Conservation (phyloP, 2,797 vertebrate species). For the Gallinago nigripennis region DNA sequence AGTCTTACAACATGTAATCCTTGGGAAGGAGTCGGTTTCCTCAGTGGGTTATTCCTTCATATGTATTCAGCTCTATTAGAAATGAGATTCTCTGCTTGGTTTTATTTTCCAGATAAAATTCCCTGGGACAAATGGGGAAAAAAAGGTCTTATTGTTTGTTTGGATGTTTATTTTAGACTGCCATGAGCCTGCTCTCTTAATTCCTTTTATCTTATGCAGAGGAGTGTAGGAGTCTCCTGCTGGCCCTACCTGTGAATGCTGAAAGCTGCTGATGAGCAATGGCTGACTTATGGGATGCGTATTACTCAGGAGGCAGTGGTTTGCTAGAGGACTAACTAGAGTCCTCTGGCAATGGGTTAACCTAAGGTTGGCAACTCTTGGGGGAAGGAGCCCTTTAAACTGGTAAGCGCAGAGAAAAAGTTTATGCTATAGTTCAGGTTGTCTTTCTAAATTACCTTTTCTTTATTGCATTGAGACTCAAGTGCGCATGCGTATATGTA, state of each 20-base stretch:
- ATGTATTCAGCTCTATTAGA: conserved; percentile 45
- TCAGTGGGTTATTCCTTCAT: conserved; percentile 40
- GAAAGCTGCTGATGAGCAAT: conserved; percentile 26
- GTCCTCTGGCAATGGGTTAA: conserved; percentile 22
- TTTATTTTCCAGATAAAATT: conserved; percentile 63
- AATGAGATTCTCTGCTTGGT: conserved; percentile 45
- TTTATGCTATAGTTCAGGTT: neutral
- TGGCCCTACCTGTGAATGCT: neutral
- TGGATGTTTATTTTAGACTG: conserved; percentile 48
- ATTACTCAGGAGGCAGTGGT: neutral
- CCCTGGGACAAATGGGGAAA: conserved; percentile 11
- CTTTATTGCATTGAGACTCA: neutral
- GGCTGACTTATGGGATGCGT: neutral
- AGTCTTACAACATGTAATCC: conserved; percentile 24
- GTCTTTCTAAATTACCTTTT: conserved; percentile 22
- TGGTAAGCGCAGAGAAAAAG: neutral
- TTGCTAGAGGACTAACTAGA: conserved; percentile 17
- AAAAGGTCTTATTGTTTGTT: conserved; percentile 37
- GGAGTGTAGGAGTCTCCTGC: neutral
- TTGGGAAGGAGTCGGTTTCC: conserved; percentile 25
- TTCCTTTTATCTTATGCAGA: conserved; percentile 52
- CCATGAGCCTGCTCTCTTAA: conserved; percentile 30
- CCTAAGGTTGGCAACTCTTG: neutral
- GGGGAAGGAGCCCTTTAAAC: conserved; percentile 3
- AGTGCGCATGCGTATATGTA: neutral